Base-by-base conservation (phyloP, 2,797 vertebrate genomes). In the Scolopax bukidnonensis region DNA sequence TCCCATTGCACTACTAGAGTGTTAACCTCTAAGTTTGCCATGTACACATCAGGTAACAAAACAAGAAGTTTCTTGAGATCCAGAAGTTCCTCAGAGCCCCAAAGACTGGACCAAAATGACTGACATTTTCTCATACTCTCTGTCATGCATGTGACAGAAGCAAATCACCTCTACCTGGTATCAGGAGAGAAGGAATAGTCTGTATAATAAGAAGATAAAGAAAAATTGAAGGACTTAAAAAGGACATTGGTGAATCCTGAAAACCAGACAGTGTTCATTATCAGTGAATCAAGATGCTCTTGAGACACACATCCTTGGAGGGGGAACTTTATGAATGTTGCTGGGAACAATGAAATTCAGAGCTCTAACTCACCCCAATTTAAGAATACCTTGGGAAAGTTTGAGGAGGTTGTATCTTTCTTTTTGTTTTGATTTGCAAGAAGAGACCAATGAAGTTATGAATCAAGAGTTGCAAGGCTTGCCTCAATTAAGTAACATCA, bases 121-220 rank as follows among this genome's bases (percentile, higher is more conserved):
- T 91, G 93, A 90, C 65, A 54, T 88, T 91, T 92, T 94, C 71
- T 93, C 69, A 78, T 94, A 50, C 30, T 48, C 47, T 95, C 65
- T 90, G 57, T 78, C 82, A 71, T 24, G 15, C 2, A 0, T 75
- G 81, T 88, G 61, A 84, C 65, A 90, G 78, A 81, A 86, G 65
- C 33, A 78, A 86, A 81, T 43, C 69, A 68, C 21, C 79, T 65
- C 61, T 76, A 57, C 76, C 59, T 51, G 61, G 45, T 91, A 51
- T 14, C 90, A 78, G 61, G 83, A 95, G 93, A 81, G 80, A 91
- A 80, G 18, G 33, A 78, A 65, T 50, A 73, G 33, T 30, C 65
- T 57, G 25, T 40, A 24, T 78, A 93, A 88, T 36, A 70, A 36
- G 51, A 83, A 60, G 28, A 74, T 30, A 41, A 56, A 83, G 60